phyloP scores from a whole-genome alignment of 2,888 invertebrate genomes.

The Cabera pusaria region DNA sequence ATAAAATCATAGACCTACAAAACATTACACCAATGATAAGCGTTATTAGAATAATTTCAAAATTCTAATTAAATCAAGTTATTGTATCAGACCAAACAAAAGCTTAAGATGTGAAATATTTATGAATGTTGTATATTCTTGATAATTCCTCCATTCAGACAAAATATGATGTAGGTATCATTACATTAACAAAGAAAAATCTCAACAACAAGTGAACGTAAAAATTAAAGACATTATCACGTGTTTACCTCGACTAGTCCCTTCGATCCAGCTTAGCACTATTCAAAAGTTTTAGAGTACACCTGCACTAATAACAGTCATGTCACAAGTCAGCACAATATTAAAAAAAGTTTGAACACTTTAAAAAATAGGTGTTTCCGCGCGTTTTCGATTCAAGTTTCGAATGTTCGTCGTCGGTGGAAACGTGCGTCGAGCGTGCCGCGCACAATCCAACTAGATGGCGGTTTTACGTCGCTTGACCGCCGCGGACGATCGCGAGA shows the following conservation, averaged over 20 bases:
- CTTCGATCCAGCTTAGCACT: constrained; percentile 41
- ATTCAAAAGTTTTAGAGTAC: constrained; percentile 37
- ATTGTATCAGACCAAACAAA: background rate
- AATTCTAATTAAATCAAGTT: background rate
- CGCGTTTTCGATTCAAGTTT: constrained; percentile 32
- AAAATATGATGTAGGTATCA: too few species aligned
- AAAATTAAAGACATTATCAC: constrained; percentile 47
- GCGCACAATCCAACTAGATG: constrained; percentile 60
- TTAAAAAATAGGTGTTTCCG: constrained; percentile 40
- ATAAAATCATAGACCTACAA: too few species aligned
- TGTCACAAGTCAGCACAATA: constrained; percentile 34
- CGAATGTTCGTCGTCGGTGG: constrained; percentile 40
- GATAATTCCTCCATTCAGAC: too few species aligned
- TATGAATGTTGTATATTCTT: too few species aligned
- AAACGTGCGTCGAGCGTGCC: constrained; percentile 45
- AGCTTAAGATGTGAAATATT: too few species aligned
- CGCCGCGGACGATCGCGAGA: constrained; percentile 39
- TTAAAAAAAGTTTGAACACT: constrained; percentile 35
- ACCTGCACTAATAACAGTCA: constrained; percentile 45
- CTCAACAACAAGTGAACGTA: constrained; percentile 41
- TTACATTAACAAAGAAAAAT: constrained; percentile 41
- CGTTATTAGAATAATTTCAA: too few species aligned
- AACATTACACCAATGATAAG: too few species aligned
- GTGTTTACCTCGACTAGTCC: constrained; percentile 52
- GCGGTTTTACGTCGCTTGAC: constrained; percentile 35